Percentiles rank a stretch among this genome's conserved stretches.
Evolutionary conservation across 1,140 invertebrate genomes (phyloP).

Genomic region (Lamellibrachia luymesi): DNA sequence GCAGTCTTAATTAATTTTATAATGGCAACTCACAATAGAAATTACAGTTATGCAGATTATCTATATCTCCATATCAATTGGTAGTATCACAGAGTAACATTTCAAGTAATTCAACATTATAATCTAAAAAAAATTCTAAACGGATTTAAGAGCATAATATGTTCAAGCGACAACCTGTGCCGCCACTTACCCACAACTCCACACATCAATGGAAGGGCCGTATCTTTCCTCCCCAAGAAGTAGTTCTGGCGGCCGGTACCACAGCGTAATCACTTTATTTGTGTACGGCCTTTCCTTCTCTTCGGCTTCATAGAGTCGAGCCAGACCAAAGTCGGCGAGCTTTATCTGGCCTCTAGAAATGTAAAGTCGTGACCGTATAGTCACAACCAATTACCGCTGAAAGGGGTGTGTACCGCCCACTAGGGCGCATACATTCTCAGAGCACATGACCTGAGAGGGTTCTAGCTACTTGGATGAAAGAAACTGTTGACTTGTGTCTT

Average conservation of each 20-base stretch:
- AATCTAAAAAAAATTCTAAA: neutral
- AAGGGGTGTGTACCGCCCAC: neutral
- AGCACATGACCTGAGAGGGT: neutral
- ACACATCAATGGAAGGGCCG: conserved; percentile 97
- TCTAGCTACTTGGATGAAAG: neutral
- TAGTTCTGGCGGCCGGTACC: conserved; percentile 97
- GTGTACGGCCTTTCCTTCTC: conserved; percentile 95
- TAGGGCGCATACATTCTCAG: neutral
- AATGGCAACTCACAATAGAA: neutral
- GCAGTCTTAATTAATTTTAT: neutral
- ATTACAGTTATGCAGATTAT: neutral
- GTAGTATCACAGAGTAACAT: neutral
- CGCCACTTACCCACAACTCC: conserved; percentile 84
- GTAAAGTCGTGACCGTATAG: conserved; percentile 15
- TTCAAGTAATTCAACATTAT: neutral
- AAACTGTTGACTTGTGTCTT: neutral
- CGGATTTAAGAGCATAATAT: neutral
- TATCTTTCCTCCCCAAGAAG: conserved; percentile 96
- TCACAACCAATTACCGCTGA: neutral
- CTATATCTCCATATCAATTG: neutral
- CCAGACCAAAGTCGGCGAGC: conserved; percentile 96
- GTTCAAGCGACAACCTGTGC: neutral
- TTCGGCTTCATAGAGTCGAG: conserved; percentile 91
- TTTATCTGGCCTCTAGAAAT: conserved; percentile 93
- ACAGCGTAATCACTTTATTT: conserved; percentile 95